Evolutionary conservation across 2,113 vertebrate genomes (phyloP), one percentile per base, ranked within the genome.

Genomic region (Narcine bancroftii): DNA sequence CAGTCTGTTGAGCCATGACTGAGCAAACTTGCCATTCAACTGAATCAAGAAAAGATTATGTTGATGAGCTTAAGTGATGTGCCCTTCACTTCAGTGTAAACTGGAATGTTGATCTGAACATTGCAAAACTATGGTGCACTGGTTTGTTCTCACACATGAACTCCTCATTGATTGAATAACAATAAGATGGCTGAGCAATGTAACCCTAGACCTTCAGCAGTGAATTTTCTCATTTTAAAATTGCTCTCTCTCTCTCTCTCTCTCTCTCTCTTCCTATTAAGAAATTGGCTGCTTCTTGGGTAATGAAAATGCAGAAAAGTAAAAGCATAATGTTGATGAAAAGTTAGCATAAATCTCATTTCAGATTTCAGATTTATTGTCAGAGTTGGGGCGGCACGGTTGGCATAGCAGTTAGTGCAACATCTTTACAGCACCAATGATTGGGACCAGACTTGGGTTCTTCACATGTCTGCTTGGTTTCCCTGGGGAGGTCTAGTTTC

Each of bases 21-120:
- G 81, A 87, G 81, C 50, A 87, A 87, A 87, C 81, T 87, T 87
- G 33, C 81, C 81, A 87, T 87, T 87, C 81, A 87, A 87, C 81
- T 87, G 53, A 60, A 56, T 87, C 81, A 60, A 87, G 81, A 87
- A 87, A 87, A 87, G 81, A 87, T 87, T 87, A 87, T 87, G 81
- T 87, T 87, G 53, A 87, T 87, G 60, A 87, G 81, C 6, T 87
- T 87, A 87, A 87, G 81, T 33, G 60, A 15, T 87, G 33, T 56
- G 53, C 53, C 56, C 81, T 87, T 87, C 81, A 87, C 81, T 87
- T 56, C 81, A 87, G 81, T 36, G 17, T n/a, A 36, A 87, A 15
- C 33, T 87, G 6, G 50, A 87, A 87, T 60, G 81, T 53, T 60
- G 81, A 60, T 87, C n/a, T 60, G 50, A 87, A 60, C 53, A 60